phyloP scores from a whole-genome alignment of 2,797 vertebrate genomes.

The Macropus fuliginosus region DNA sequence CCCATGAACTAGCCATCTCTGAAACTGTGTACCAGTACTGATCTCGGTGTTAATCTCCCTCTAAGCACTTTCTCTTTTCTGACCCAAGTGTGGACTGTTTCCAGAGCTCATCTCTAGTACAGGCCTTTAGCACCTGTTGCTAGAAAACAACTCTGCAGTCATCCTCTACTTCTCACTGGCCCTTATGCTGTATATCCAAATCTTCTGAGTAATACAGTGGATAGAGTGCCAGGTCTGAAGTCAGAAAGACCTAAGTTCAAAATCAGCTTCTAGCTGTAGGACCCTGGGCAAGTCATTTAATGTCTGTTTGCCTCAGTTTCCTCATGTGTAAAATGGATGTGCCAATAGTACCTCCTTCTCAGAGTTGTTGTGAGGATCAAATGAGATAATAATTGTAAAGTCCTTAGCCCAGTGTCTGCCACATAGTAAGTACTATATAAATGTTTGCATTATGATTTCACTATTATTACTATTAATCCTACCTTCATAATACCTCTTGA shows the following conservation, averaged over 20 bases:
- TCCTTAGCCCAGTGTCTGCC: not conserved
- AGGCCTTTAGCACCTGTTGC: not conserved
- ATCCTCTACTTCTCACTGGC: not conserved
- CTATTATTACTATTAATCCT: not conserved
- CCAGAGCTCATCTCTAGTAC: not conserved
- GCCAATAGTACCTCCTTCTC: not conserved
- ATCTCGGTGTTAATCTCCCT: not conserved
- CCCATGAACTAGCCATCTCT: not conserved
- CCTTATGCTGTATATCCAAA: not conserved
- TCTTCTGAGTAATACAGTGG: not conserved
- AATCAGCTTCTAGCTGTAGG: not conserved
- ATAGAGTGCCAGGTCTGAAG: not conserved
- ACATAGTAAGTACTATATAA: not conserved
- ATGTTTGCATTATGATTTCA: not conserved
- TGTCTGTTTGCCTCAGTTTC: not conserved
- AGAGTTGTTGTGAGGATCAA: not conserved
- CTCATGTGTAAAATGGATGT: not conserved
- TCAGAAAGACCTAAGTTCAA: not conserved
- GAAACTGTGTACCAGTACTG: not conserved
- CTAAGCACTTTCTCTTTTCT: not conserved
- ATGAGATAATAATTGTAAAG: not conserved
- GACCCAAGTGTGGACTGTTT: not conserved
- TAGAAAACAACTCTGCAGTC: not conserved
- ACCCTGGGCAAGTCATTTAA: not conserved
- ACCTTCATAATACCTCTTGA: not conserved